Conservation (phyloP, 2,888 invertebrate species). For the Panopea generosa region DNA sequence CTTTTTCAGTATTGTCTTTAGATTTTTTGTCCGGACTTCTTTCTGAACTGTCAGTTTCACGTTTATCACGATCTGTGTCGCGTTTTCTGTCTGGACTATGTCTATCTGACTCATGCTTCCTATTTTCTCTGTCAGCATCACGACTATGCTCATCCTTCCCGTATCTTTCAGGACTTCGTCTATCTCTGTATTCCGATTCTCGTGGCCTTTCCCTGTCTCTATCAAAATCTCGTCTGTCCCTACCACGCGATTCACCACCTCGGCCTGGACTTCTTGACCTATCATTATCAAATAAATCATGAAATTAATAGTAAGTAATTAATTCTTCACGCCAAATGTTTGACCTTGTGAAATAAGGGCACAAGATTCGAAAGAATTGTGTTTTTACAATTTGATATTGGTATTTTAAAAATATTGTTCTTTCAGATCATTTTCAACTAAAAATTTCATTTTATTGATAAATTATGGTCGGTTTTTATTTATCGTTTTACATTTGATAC, state of each 20-base stretch:
- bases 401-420: too few species aligned
- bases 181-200: slow-evolving; percentile 19
- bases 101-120: slow-evolving; percentile 11
- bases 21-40: slow-evolving; percentile 73
- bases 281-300: too few species aligned
- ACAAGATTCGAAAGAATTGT: too few species aligned
- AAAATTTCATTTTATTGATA: too few species aligned
- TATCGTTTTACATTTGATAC: too few species aligned
- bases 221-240: slow-evolving; percentile 26
- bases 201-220: slow-evolving; percentile 5
- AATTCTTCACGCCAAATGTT: too few species aligned
- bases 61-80: slow-evolving; percentile 22
- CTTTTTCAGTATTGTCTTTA: slow-evolving; percentile 85
- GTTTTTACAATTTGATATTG: too few species aligned
- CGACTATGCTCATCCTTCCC: slow-evolving; percentile 5
- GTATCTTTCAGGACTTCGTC: slow-evolving; percentile 35
- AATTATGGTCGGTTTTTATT: too few species aligned
- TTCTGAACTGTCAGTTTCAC: slow-evolving; percentile 15
- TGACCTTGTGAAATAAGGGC: too few species aligned
- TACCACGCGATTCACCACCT: slow-evolving; percentile 16
- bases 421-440: too few species aligned
- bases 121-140: slow-evolving; percentile 25
- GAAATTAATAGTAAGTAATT: too few species aligned
- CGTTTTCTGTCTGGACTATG: slow-evolving; percentile 43
- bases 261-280: slow-evolving; percentile 34